Conservation (phyloP, 2,797 vertebrate species). For the Esox lucius region DNA sequence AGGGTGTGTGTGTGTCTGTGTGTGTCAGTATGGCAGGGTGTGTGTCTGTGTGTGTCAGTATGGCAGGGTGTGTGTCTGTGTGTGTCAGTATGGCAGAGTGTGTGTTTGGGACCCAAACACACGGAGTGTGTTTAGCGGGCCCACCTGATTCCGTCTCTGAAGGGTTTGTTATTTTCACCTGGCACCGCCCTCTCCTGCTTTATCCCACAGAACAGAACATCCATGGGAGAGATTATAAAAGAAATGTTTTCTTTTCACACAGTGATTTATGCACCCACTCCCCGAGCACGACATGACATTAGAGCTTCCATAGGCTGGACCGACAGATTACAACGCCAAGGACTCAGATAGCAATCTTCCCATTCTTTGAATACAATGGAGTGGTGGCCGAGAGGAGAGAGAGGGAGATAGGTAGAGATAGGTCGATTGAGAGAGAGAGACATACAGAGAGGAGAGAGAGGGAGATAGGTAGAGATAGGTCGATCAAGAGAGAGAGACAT, state of each 20-base stretch:
- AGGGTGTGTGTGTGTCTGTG: conserved; percentile 13
- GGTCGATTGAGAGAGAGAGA: background rate
- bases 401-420: background rate
- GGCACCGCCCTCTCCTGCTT: background rate
- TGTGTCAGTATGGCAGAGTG: background rate
- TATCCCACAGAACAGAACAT: background rate
- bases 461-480: background rate
- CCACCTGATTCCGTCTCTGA: background rate
- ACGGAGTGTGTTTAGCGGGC: background rate
- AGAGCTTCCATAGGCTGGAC: conserved; percentile 2
- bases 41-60: background rate
- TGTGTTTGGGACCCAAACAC: too few relatives aligned
- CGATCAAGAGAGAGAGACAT: background rate
- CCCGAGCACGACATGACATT: background rate
- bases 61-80: conserved; percentile 48
- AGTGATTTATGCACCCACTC: background rate
- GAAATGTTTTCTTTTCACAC: background rate
- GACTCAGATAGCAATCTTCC: background rate
- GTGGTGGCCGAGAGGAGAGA: background rate
- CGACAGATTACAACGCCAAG: background rate
- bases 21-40: too few relatives aligned
- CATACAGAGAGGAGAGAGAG: background rate
- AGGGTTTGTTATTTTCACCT: background rate
- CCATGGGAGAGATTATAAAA: background rate
- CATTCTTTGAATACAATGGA: conserved; percentile 1